A percentile compares a stretch with the other conserved stretches of the same genome.
Evolutionary conservation across 2,888 invertebrate species (phyloP).

Genomic region (Maniola hyperantus): DNA sequence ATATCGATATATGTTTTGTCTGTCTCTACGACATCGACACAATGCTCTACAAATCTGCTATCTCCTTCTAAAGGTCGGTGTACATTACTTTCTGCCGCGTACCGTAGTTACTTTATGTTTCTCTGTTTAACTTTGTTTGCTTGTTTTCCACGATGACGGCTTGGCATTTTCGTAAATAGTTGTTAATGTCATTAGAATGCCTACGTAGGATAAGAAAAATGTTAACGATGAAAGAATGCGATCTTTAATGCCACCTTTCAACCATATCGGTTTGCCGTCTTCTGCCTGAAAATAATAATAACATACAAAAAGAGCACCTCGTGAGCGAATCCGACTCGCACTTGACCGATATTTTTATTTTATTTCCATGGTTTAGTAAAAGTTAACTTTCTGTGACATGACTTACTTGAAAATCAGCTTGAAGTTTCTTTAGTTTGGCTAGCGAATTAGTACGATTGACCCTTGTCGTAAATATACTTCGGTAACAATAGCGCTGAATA

Average conservation of each 20-base stretch:
- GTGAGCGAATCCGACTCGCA: no score
- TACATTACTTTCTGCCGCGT: no score
- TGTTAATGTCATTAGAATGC: slow-evolving; percentile 40
- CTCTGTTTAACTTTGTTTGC: slow-evolving; percentile 6
- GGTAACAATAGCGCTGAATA: slow-evolving; percentile 7
- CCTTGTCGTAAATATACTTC: slow-evolving; percentile 38
- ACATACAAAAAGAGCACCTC: no score
- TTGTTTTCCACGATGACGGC: slow-evolving; percentile 49
- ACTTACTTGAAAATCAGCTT: slow-evolving; percentile 51
- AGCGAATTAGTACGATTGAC: slow-evolving; percentile 39
- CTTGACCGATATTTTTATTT: no score
- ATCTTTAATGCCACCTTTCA: slow-evolving; percentile 60
- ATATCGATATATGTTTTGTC: no score
- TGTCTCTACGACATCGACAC: no score
- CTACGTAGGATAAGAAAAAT: slow-evolving; percentile 42
- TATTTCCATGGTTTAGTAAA: no score
- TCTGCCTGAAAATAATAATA: slow-evolving; percentile 47
- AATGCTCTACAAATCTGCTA: no score
- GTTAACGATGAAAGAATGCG: slow-evolving; percentile 52
- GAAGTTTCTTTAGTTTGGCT: slow-evolving; percentile 47
- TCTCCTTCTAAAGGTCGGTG: no score
- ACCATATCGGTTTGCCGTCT: slow-evolving; percentile 58
- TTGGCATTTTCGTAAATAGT: slow-evolving; percentile 47
- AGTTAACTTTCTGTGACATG: no score
- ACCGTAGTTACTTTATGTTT: background rate